phyloP scores from a whole-genome alignment of 2,888 invertebrate genomes.

The Drosophila mimetica region DNA sequence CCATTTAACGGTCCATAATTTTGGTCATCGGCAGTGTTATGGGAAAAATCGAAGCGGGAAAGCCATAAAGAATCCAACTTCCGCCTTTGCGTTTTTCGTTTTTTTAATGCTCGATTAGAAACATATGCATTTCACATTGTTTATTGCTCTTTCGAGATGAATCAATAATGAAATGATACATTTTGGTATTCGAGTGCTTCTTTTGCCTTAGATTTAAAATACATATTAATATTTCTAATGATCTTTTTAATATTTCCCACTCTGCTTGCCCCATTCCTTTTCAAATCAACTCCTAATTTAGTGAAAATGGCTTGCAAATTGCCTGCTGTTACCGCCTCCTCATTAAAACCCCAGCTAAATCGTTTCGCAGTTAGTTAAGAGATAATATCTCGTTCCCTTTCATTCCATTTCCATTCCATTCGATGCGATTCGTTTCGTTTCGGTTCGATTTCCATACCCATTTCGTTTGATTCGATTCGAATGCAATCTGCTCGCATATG shows the following conservation, averaged over 20 bases:
- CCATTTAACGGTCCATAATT: background rate
- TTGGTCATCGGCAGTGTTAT: background rate
- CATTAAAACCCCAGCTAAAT: conserved; percentile 6
- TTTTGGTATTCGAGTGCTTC: background rate
- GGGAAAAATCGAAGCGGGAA: background rate
- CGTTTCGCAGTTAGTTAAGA: conserved; percentile 7
- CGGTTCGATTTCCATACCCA: conserved; percentile 4
- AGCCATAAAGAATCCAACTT: background rate
- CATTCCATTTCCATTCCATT: background rate
- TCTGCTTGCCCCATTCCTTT: too few relatives aligned
- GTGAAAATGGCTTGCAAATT: conserved; percentile 2
- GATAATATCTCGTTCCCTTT: conserved; percentile 1
- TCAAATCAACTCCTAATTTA: conserved; percentile 1
- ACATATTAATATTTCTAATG: background rate
- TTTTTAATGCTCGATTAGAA: background rate
- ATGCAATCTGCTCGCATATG: conserved; percentile 28
- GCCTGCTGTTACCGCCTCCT: conserved; percentile 4
- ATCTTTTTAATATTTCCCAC: background rate
- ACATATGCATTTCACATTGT: background rate
- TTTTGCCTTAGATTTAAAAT: too few relatives aligned
- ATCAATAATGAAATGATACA: background rate
- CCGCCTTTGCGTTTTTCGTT: background rate
- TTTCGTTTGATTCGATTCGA: conserved; percentile 16
- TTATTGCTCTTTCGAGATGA: background rate
- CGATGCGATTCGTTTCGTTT: conserved; percentile 7